Percentiles rank a stretch among this genome's conserved stretches.
phyloP scores from a whole-genome alignment of 1,140 invertebrate species.

The Dendroctonus valens region DNA sequence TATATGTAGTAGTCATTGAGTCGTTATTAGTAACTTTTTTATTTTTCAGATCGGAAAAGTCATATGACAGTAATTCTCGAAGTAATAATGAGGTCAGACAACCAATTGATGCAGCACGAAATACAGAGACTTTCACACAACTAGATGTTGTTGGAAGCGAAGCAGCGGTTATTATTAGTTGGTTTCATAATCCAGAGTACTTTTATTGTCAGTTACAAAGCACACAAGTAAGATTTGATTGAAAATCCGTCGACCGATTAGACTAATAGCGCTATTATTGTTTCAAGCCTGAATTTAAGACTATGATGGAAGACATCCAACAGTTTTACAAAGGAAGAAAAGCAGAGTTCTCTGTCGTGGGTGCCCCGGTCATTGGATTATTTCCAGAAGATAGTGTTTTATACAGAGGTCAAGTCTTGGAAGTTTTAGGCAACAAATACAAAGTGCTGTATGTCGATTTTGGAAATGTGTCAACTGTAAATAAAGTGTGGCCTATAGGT shows the following conservation, averaged over 20 bases:
- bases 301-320: conserved; percentile 70
- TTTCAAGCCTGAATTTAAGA: conserved; percentile 56
- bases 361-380: conserved; percentile 63
- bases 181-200: conserved; percentile 65
- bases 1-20: too few species aligned
- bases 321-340: conserved; percentile 59
- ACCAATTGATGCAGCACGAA: conserved; percentile 35
- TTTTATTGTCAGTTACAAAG: conserved; percentile 64
- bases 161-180: conserved; percentile 55
- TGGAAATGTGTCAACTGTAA: conserved; percentile 65
- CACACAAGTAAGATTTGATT: conserved; percentile 43
- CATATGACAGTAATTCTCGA: conserved; percentile 32
- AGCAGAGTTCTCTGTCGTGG: conserved; percentile 51
- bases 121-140: conserved; percentile 28
- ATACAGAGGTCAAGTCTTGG: conserved; percentile 64
- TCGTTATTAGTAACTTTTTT: background rate
- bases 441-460: conserved; percentile 72
- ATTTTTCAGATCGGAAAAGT: conserved; percentile 7
- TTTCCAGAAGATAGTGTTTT: conserved; percentile 67
- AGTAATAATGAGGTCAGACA: conserved; percentile 28
- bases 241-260: background rate
- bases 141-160: conserved; percentile 35
- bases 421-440: conserved; percentile 54
- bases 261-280: background rate
- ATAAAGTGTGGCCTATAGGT: conserved; percentile 64